Base-by-base conservation (phyloP, 2,797 vertebrate species). In the Austrolebias charrua region DNA sequence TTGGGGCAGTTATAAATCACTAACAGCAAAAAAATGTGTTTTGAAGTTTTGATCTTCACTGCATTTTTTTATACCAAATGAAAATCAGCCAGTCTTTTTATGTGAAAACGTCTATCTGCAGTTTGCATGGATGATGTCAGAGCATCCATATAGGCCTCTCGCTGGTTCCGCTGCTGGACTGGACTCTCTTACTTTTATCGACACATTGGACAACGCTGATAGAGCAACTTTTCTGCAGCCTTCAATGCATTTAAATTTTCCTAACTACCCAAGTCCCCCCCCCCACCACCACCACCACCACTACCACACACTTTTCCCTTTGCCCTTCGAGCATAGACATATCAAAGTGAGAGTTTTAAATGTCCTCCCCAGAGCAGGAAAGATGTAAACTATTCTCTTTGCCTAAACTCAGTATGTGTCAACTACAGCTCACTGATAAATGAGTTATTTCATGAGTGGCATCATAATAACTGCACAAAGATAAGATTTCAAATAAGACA, bases 201-300 rank as follows among this genome's bases (percentile, higher is more conserved):
- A 70, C 69, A 58, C 60, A 44, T 31, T 54, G 11, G 28, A 65
- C 63, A 15, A 1, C 8, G 63, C 55, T 44, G 46, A 57, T 60
- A 14, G 1, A 52, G 31, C 55, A 5, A 63, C 19, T 48, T 20
- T 19, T 42, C 54, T 11, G n/a, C 15, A 3, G 57, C 4, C 28
- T 55, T 48, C 45, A 53, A 60, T 63, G 28, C 15, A 57, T 81
- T 66, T 35, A 35, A 66, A 60, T 56, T 47, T 38, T 10, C 35
- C 35, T 38, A 38, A 38, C 35, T 58, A n/a, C 6, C 51, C 19
- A 3, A 19, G 48, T 47, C 28, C 19, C n/a, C 33, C 7, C 49
- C 33, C 49, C 8, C 31, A 33, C 24, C 24, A 24, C 24, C 24
- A 24, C n/a, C n/a, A n/a, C n/a, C n/a, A n/a, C n/a, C n/a, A n/a